phyloP scores from a whole-genome alignment of 2,113 vertebrate species.

The Pleuronectes platessa region DNA sequence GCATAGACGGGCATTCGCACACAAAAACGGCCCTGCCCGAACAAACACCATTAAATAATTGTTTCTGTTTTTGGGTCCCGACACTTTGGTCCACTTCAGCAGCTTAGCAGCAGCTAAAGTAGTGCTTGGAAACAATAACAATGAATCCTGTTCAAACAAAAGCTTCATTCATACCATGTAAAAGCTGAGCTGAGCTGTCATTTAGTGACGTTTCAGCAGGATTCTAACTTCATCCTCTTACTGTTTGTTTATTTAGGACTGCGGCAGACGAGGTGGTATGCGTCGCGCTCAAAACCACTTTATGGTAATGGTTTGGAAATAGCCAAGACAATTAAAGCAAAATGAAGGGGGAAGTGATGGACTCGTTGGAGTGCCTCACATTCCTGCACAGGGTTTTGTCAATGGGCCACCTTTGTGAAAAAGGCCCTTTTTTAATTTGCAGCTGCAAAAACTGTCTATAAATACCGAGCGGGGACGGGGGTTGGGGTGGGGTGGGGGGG shows the following conservation, averaged over 20 bases:
- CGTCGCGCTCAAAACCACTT: conserved; percentile 63
- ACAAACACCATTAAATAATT: conserved; percentile 62
- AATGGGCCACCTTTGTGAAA: conserved; percentile 59
- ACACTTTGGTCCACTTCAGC: conserved; percentile 57
- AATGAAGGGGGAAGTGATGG: conserved; percentile 64
- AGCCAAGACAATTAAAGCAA: conserved; percentile 69
- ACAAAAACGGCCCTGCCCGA: conserved; percentile 32
- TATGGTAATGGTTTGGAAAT: conserved; percentile 74
- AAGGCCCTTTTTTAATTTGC: conserved; percentile 63
- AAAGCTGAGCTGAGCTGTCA: conserved; percentile 38
- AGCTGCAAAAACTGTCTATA: conserved; percentile 71
- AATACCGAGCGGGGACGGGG: conserved; percentile 42
- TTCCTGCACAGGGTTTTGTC: conserved; percentile 62
- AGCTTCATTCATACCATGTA: conserved; percentile 61
- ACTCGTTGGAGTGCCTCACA: conserved; percentile 61
- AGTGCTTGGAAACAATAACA: conserved; percentile 74
- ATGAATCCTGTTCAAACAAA: conserved; percentile 67
- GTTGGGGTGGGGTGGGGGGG: not conserved
- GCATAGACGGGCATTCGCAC: conserved; percentile 10
- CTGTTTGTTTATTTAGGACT: conserved; percentile 68
- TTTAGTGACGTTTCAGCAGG: conserved; percentile 48
- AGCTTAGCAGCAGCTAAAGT: conserved; percentile 48
- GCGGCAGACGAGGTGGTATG: conserved; percentile 58
- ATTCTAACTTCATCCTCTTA: conserved; percentile 69
- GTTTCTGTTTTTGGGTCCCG: conserved; percentile 46